phyloP scores from a whole-genome alignment of 1,140 invertebrate species.

The Meloidogyne chitwoodi region DNA sequence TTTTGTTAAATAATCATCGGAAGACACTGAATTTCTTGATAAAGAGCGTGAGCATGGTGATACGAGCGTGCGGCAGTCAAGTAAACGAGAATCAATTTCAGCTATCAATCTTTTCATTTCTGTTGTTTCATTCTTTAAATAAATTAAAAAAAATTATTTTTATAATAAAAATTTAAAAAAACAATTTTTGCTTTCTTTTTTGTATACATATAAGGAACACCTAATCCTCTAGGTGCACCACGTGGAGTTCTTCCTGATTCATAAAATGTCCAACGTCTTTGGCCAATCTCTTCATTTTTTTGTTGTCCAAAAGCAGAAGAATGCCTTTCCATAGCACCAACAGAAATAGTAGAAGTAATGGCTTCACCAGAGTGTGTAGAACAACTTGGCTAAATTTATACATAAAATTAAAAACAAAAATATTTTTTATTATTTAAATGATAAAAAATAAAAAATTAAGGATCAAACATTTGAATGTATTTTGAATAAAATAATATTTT shows the following conservation, averaged over 20 bases:
- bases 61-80: conserved; percentile 46
- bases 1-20: not conserved
- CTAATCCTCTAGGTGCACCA: conserved; percentile 46
- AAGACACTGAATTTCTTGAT: conserved; percentile 26
- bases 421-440: too few relatives aligned
- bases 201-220: conserved; percentile 48
- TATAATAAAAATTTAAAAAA: conserved; percentile 5
- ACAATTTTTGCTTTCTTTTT: conserved; percentile 37
- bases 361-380: not conserved
- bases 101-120: conserved; percentile 47
- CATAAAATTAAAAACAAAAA: not conserved
- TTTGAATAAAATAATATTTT: too few relatives aligned
- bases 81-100: conserved; percentile 47
- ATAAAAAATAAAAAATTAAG: too few relatives aligned
- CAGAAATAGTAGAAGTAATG: not conserved
- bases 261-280: conserved; percentile 50
- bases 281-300: conserved; percentile 22
- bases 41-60: conserved; percentile 37
- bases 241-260: conserved; percentile 50
- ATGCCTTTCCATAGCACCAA: not conserved
- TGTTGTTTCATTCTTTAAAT: conserved; percentile 48
- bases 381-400: not conserved
- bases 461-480: too few relatives aligned
- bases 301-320: not conserved
- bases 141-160: conserved; percentile 10